Conservation (phyloP, 2,888 invertebrate genomes). For the Pristionchus arcanus region DNA sequence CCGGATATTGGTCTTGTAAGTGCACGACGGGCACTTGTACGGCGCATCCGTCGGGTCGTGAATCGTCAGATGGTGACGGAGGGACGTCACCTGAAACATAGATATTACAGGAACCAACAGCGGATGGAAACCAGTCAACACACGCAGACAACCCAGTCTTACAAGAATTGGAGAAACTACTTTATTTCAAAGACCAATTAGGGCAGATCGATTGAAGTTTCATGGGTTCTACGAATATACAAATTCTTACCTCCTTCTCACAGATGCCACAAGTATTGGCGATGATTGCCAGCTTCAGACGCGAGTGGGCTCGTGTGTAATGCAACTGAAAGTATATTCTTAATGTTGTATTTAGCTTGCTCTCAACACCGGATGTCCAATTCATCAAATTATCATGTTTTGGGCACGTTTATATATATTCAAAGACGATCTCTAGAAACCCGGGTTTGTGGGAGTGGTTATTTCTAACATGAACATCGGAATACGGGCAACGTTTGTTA, state of each 20-base stretch:
- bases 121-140: too few relatives aligned
- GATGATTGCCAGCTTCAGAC: neutral
- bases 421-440: too few relatives aligned
- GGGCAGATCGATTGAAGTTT: neutral
- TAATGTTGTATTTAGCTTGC: too few relatives aligned
- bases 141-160: too few relatives aligned
- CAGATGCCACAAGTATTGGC: conserved; percentile 52
- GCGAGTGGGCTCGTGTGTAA: conserved; percentile 56
- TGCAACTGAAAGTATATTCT: neutral
- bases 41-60: conserved; percentile 47
- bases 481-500: too few relatives aligned
- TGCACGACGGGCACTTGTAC: conserved; percentile 40
- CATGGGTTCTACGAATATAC: neutral
- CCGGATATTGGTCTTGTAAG: conserved; percentile 32
- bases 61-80: conserved; percentile 14
- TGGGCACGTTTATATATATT: too few relatives aligned
- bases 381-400: too few relatives aligned
- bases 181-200: too few relatives aligned
- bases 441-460: too few relatives aligned
- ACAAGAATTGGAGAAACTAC: too few relatives aligned
- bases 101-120: neutral
- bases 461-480: too few relatives aligned
- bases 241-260: conserved; percentile 50
- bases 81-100: conserved; percentile 29
- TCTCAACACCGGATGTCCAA: too few relatives aligned